Conservation (phyloP, 2,888 invertebrate species). For the Lasioglossum figueresi region DNA sequence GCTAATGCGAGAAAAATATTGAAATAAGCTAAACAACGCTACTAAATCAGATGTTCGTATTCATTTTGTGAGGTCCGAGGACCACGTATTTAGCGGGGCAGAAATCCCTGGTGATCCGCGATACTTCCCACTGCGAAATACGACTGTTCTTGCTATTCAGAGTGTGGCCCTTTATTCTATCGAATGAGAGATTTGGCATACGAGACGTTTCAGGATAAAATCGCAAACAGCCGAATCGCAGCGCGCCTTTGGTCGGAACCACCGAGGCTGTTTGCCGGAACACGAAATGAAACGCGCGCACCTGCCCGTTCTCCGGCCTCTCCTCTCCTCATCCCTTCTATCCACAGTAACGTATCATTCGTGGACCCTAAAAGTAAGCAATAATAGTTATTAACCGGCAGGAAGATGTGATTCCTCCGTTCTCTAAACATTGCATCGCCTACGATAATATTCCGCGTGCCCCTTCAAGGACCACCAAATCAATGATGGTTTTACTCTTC, state of each 20-base stretch:
- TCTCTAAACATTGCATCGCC: not conserved
- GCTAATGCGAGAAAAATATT: not conserved
- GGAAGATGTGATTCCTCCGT: conserved; percentile 16
- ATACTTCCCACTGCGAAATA: not conserved
- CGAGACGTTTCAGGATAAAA: conserved; percentile 58
- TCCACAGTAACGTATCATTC: conserved; percentile 64
- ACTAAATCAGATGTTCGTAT: not conserved
- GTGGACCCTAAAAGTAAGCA: conserved; percentile 44
- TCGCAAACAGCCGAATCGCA: conserved; percentile 51
- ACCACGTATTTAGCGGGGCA: not conserved
- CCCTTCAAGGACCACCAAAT: not conserved
- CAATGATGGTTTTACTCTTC: not conserved
- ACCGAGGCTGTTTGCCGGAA: conserved; percentile 71
- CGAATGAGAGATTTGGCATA: conserved; percentile 45
- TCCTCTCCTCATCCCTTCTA: conserved; percentile 60
- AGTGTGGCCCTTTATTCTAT: conserved; percentile 35
- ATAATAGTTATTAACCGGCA: conserved; percentile 28
- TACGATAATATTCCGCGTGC: not conserved
- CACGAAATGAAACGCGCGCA: conserved; percentile 81
- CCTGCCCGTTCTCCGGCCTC: conserved; percentile 74
- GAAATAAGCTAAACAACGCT: not conserved
- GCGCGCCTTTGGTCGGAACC: conserved; percentile 65
- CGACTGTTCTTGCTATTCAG: conserved; percentile 17
- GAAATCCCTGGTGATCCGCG: conserved; percentile 20
- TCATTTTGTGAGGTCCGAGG: not conserved